Evolutionary conservation across 2,888 invertebrate genomes (phyloP), one percentile per base, ranked within the genome.

Genomic region (Carterocephalus palaemon): DNA sequence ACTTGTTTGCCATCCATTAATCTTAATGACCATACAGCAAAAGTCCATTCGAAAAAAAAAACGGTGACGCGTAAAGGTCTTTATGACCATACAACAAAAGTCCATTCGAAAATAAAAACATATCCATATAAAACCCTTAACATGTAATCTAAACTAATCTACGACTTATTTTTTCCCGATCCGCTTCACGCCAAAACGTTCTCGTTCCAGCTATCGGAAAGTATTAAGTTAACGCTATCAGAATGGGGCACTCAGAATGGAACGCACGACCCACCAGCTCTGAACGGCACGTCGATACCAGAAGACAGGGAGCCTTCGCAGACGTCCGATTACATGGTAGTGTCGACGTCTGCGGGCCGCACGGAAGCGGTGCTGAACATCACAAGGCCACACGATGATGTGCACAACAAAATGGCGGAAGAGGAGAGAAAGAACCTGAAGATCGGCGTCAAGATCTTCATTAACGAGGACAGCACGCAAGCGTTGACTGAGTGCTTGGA

Each of bases 361-460:
- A 52, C 40, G 31, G 81, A 82, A 40, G 73, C 77, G 0, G 81
- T 89, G 0, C 65, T 90, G 15, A 78, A 85, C 47, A 85, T 92
- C 40, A 88, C 88, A 23, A 82, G 91, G 52, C 88, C 88, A 0
- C 88, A 89, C 38, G 90, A 90, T 65, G 92, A 92, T 58, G 81
- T 92, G 0, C 79, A 87, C 33, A 85, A 83, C 51, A 91, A 91
- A 65, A 89, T 92, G 70, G 88, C 88, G 0, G 92, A 91, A 56
- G 90, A 93, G 51, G 92, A 92, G 53, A 83, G 94, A 28, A 90
- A 91, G 59, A 92, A 94, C 59, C 83, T 95, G 20, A 95, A 95
- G 80, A 92, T 95, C 57, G 94, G 94, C 23, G 92, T 95, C 1
- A 97, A 97, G 82, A 89, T 97, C 56, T 96, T 96, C 71, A 85